Conservation (phyloP, 1,140 invertebrate species). For the Homarus americanus region DNA sequence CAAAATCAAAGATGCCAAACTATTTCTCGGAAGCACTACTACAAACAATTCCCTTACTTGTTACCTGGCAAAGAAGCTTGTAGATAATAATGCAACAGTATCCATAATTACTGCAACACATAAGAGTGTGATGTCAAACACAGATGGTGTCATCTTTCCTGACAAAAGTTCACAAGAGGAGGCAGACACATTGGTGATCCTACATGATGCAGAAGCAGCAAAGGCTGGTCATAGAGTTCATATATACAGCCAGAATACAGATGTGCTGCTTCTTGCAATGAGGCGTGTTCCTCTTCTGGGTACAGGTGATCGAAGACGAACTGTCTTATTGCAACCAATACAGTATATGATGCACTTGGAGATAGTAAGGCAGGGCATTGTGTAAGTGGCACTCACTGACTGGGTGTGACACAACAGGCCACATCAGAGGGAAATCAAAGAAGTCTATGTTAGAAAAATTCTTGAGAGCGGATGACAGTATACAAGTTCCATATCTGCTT, state of each 20-base stretch:
- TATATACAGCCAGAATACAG: conserved; percentile 4
- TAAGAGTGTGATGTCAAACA: too few relatives aligned
- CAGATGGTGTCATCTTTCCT: too few relatives aligned
- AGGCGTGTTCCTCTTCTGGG: background rate
- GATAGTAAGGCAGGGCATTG: too few relatives aligned
- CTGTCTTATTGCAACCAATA: background rate
- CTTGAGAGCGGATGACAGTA: too few relatives aligned
- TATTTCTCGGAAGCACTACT: conserved; percentile 8
- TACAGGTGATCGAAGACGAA: background rate
- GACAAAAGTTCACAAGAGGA: too few relatives aligned
- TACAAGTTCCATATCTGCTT: too few relatives aligned
- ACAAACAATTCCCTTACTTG: conserved; percentile 16
- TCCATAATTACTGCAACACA: background rate
- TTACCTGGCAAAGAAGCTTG: too few relatives aligned
- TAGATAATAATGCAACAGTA: background rate
- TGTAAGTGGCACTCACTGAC: too few relatives aligned
- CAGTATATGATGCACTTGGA: too few relatives aligned
- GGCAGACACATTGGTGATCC: background rate
- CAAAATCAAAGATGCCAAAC: background rate
- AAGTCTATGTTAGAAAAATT: too few relatives aligned
- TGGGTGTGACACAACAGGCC: conserved; percentile 14
- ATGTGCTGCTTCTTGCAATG: conserved; percentile 9
- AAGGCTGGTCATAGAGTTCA: background rate
- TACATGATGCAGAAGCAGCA: conserved; percentile 20
- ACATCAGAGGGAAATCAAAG: conserved; percentile 2